Evolutionary conservation across 2,797 vertebrate species (phyloP).

Genomic region (Tragelaphus eurycerus): DNA sequence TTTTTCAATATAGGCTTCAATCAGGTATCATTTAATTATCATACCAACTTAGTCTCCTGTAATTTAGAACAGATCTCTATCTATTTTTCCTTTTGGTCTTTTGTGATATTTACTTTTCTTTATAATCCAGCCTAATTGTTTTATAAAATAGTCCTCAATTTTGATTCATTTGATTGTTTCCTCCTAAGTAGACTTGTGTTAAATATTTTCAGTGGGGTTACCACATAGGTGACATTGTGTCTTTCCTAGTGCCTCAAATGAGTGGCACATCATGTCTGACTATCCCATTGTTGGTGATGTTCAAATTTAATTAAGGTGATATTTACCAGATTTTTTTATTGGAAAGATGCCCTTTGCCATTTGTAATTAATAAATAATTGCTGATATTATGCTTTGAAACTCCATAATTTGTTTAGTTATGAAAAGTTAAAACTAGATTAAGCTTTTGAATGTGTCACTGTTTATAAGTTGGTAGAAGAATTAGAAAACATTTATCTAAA

Average conservation of each 20-base stretch:
- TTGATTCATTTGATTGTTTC: neutral
- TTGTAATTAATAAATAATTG: conserved; percentile 33
- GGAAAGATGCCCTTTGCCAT: neutral
- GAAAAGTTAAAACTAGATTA: neutral
- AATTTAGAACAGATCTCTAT: neutral
- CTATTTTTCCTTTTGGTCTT: neutral
- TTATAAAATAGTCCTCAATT: neutral
- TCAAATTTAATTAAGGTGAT: neutral
- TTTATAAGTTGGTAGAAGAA: conserved; percentile 28
- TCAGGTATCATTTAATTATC: neutral
- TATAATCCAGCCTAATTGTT: conserved; percentile 3
- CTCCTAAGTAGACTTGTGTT: neutral
- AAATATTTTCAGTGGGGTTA: neutral
- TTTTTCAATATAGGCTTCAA: neutral
- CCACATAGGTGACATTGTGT: neutral
- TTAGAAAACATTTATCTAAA: neutral
- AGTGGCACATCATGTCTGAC: neutral
- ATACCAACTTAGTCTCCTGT: neutral
- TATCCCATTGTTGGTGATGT: neutral
- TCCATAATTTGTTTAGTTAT: conserved; percentile 8
- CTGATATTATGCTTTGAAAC: neutral
- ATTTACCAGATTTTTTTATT: neutral
- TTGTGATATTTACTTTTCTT: neutral
- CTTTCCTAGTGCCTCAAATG: neutral
- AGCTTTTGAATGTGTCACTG: neutral